Conservation (phyloP, 2,888 invertebrate species). For the Pinctada fucata region DNA sequence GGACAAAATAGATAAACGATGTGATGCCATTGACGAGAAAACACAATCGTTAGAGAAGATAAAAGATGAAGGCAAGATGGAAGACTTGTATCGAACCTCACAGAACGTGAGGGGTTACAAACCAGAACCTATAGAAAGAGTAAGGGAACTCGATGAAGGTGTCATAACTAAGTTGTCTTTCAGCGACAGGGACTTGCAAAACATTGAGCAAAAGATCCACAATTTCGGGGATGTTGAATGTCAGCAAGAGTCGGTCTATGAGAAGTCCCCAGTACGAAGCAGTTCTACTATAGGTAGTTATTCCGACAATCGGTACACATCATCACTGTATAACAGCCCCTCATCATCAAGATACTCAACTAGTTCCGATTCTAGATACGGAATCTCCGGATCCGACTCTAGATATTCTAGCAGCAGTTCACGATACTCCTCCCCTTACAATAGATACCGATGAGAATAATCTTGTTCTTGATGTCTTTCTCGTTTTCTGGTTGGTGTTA, state of each 20-base stretch:
- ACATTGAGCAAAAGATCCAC: constrained; percentile 53
- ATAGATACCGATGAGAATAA: neutral
- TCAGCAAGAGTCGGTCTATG: constrained; percentile 56
- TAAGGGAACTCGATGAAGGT: constrained; percentile 58
- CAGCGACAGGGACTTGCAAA: constrained; percentile 55
- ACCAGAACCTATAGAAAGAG: constrained; percentile 52
- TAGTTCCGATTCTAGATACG: constrained; percentile 3
- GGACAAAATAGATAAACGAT: constrained; percentile 44
- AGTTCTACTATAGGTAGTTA: neutral
- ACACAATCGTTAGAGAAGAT: constrained; percentile 48
- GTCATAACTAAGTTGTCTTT: constrained; percentile 57
- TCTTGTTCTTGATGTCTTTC: too few species aligned
- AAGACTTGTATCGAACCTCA: constrained; percentile 61
- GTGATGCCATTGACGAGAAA: constrained; percentile 48
- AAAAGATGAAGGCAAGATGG: constrained; percentile 56
- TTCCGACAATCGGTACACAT: constrained; percentile 7
- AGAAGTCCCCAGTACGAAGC: neutral
- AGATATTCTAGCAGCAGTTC: neutral
- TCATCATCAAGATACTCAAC: constrained; percentile 4
- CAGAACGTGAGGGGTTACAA: constrained; percentile 56
- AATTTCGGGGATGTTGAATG: constrained; percentile 64
- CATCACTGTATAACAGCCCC: neutral
- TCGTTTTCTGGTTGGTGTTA: too few species aligned
- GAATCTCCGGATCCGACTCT: neutral
- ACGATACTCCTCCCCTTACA: constrained; percentile 11